Evolutionary conservation across 2,888 invertebrate species (phyloP).

Genomic region (Arrhopalites spinosus): DNA sequence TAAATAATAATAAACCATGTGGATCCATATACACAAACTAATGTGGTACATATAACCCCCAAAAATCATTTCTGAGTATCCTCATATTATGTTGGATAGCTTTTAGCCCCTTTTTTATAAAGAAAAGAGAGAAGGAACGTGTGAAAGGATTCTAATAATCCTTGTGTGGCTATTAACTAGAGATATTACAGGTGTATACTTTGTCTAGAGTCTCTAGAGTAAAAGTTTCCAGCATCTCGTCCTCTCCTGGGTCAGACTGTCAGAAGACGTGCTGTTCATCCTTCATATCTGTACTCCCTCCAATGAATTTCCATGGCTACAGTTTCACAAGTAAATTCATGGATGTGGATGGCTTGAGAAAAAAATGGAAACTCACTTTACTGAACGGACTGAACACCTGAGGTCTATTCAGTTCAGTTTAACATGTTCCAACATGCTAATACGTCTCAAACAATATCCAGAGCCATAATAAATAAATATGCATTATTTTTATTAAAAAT

Average conservation of each 20-base stretch:
- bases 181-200: too few species aligned
- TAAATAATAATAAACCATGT: too few species aligned
- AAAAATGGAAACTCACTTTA: background rate
- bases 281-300: background rate
- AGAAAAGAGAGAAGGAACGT: slow-evolving; percentile 8
- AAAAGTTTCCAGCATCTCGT: background rate
- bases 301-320: background rate
- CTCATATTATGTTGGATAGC: too few species aligned
- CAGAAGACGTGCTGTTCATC: background rate
- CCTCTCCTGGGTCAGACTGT: slow-evolving; percentile 4
- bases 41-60: too few species aligned
- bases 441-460: background rate
- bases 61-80: too few species aligned
- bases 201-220: too few species aligned
- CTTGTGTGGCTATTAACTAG: slow-evolving; percentile 1
- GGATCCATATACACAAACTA: too few species aligned
- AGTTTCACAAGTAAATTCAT: background rate
- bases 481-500: background rate
- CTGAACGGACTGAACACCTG: slow-evolving; percentile 23
- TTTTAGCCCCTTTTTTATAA: too few species aligned
- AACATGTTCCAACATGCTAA: background rate
- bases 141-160: slow-evolving; percentile 26
- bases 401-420: slow-evolving; percentile 29
- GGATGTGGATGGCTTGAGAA: too few species aligned
- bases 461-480: background rate